Evolutionary conservation across 2,113 vertebrate species (phyloP), one percentile per base, ranked within the genome.

Genomic region (Mus musculus): DNA sequence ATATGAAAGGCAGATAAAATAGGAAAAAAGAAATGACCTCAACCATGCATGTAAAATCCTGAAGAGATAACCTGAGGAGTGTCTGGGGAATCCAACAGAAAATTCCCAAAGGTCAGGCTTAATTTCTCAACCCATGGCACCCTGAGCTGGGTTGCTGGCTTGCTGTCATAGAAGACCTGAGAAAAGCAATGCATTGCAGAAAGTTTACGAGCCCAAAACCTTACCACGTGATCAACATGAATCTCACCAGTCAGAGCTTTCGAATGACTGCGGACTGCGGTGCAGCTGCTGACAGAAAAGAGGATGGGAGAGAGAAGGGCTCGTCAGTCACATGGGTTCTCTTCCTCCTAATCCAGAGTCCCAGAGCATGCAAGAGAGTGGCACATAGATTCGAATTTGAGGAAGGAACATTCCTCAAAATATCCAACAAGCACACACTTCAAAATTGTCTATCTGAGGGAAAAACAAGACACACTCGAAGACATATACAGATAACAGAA

Each of bases 1-100:
- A 42, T 75, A 30, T 88, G 19, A 56, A 91, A 87, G 11, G 72
- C 42, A 90, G 7, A 36, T 90, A 92, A 92, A 88, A 26, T 36
- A 72, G 42, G 65, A 46, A 65, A 76, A 80, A 87, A 69, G 39
- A n/a, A 89, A 81, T 3, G 26, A 91, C 77, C 61, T 81, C 88
- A 85, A 59, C 9, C 12, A 28, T 14, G 56, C 13, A 63, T 63
- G 6, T 24, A 91, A 72, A 26, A 56, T 24, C 36, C 33, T 42
- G 19, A 71, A 72, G 14, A 42, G 72, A 33, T 30, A 59, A 33
- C 10, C 2, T 6, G 39, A 20, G 42, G 30, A 26, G 59, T 85
- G 39, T 30, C 26, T 20, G 26, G 4, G 82, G 28, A 42, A 22
- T 36, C 28, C 3, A 3, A 78, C 2, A 30, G 65, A 24, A 61